Percentiles rank a stretch among this genome's conserved stretches.
These are phyloP conservation scores for Leptinotarsa lineolata DNA, from an alignment of 1,140 invertebrate species.

Conservation along the genomic window DNA sequence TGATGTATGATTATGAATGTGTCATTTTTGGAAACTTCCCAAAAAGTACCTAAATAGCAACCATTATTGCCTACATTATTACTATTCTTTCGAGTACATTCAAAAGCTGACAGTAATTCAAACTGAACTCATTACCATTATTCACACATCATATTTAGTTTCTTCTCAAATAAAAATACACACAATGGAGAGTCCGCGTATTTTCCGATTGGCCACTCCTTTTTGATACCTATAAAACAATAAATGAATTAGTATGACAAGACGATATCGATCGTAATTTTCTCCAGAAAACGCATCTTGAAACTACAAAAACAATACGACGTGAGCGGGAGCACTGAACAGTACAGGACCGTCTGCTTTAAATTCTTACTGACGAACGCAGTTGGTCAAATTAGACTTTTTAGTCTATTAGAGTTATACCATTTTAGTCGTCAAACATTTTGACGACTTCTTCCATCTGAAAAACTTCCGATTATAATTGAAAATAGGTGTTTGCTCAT, in stretches of 20 bases:
- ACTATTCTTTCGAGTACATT: too few species aligned
- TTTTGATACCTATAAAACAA: background rate
- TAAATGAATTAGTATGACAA: background rate
- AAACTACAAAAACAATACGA: background rate
- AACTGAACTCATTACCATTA: too few species aligned
- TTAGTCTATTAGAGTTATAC: too few species aligned
- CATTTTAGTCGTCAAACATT: too few species aligned
- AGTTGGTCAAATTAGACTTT: background rate
- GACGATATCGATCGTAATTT: slow-evolving; percentile 5
- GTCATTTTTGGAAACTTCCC: too few species aligned
- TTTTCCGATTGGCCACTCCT: background rate
- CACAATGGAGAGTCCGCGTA: background rate
- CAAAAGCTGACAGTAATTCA: too few species aligned
- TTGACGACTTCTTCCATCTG: too few species aligned
- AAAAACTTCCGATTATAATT: too few species aligned
- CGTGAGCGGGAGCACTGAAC: background rate
- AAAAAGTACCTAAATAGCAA: too few species aligned
- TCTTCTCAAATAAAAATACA: background rate
- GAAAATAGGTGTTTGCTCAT: too few species aligned
- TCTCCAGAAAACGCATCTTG: background rate
- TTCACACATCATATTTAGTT: background rate
- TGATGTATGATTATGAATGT: too few species aligned
- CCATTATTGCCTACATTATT: too few species aligned
- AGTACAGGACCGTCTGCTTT: background rate
- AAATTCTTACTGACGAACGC: background rate